Evolutionary conservation across 1,140 invertebrate genomes (phyloP).

Genomic region (Chironomus striatipennis): DNA sequence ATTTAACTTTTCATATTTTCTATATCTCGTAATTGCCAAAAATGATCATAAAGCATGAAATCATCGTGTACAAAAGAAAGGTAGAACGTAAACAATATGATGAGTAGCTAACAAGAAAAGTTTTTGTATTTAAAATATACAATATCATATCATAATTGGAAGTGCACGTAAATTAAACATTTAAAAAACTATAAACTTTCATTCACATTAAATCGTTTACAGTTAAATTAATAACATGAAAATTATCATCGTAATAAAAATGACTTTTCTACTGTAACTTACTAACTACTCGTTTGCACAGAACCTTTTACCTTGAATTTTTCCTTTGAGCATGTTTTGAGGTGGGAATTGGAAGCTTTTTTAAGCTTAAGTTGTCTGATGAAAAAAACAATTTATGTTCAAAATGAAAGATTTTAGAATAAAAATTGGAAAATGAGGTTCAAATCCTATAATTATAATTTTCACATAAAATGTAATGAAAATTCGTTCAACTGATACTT

Average conservation of each 20-base stretch:
- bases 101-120: background rate
- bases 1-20: background rate
- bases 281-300: too few species aligned
- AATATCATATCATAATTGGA: background rate
- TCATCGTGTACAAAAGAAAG: background rate
- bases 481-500: too few species aligned
- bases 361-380: too few species aligned
- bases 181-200: constrained; percentile 4
- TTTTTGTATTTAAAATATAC: background rate
- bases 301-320: too few species aligned
- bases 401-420: too few species aligned
- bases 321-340: too few species aligned
- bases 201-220: background rate
- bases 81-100: background rate
- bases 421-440: too few species aligned
- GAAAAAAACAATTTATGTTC: too few species aligned
- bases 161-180: constrained; percentile 2
- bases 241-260: background rate
- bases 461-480: too few species aligned
- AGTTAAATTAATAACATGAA: constrained; percentile 10
- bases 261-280: background rate
- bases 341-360: too few species aligned
- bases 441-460: too few species aligned
- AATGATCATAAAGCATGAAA: constrained; percentile 4
- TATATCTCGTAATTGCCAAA: background rate